Evolutionary conservation across 2,888 invertebrate species (phyloP).

Genomic region (Cephus nigrinus): DNA sequence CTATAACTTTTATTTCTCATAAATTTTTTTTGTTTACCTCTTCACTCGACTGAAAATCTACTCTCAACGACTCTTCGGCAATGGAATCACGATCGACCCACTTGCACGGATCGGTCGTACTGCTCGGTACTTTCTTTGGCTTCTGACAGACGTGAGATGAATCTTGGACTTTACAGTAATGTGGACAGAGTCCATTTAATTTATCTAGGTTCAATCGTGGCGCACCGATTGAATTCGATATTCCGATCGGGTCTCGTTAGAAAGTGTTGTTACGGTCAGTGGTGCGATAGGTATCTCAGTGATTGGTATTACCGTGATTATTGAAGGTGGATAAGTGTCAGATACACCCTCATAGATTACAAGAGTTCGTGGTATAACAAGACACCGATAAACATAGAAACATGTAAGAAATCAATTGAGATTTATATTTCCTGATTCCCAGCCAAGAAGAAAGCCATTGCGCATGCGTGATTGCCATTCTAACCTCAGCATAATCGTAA

Average conservation of each 20-base stretch:
- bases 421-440: background rate
- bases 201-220: background rate
- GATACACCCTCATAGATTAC: background rate
- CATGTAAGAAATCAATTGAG: background rate
- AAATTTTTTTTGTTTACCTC: background rate
- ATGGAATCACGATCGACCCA: slow-evolving; percentile 4
- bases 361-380: background rate
- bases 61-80: background rate
- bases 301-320: background rate
- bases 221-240: slow-evolving; percentile 24
- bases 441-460: background rate
- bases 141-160: slow-evolving; percentile 41
- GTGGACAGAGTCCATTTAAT: background rate
- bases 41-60: background rate
- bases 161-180: slow-evolving; percentile 28
- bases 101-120: slow-evolving; percentile 2
- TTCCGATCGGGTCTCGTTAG: slow-evolving; percentile 36
- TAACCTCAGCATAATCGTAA: background rate
- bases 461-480: background rate
- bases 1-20: background rate
- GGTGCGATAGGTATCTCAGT: background rate
- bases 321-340: background rate
- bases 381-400: background rate
- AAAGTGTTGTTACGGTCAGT: slow-evolving; percentile 29
- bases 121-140: slow-evolving; percentile 11